Evolutionary conservation across 2,888 invertebrate genomes (phyloP), one percentile per base, ranked within the genome.

Genomic region (Phytoseiulus persimilis): DNA sequence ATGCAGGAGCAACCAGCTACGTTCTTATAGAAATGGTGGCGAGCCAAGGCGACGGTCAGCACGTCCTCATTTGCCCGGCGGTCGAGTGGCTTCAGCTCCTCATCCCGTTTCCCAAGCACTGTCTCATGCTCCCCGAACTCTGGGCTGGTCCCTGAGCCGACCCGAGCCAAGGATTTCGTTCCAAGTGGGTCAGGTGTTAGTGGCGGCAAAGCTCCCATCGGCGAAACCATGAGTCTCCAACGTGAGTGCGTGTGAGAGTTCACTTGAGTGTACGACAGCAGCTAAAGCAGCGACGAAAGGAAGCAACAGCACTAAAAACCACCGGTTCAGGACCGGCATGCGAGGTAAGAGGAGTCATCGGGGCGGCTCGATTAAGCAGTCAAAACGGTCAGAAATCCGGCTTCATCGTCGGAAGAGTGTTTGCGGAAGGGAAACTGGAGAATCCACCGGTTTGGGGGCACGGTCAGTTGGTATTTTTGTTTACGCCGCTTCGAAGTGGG

Each of bases 1-100:
- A 65, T 65, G 65, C 65, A 65, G 65, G 65, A 65, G 65, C 65
- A 65, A 65, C 65, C 65, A 65, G 65, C 65, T 65, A 65, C 65
- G 65, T 65, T 65, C 65, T 65, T 65, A 65, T 65, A 65, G 65
- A 65, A 65, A 65, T 65, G 65, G 65, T 65, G 65, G 65, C 65
- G 65, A 65, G 65, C 65, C 65, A 65, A 65, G 65, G 65, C 65
- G 65, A 65, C 65, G 65, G 65, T 65, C 65, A 65, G 65, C 65
- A 65, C 65, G 65, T 65, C 65, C 65, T 65, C 65, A 65, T 65
- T 65, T 65, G 65, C 65, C 65, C 65, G 65, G 65, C 65, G 65
- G 65, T 23, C 65, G 65, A 65, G 65, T 65, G 65, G 65, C 65
- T 65, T 65, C 65, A 65, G 65, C 65, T 65, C 65, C 65, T 65